Percentiles rank a stretch among this genome's conserved stretches.
Evolutionary conservation across 2,797 vertebrate species (phyloP).

Genomic region (Eulemur mongoz): DNA sequence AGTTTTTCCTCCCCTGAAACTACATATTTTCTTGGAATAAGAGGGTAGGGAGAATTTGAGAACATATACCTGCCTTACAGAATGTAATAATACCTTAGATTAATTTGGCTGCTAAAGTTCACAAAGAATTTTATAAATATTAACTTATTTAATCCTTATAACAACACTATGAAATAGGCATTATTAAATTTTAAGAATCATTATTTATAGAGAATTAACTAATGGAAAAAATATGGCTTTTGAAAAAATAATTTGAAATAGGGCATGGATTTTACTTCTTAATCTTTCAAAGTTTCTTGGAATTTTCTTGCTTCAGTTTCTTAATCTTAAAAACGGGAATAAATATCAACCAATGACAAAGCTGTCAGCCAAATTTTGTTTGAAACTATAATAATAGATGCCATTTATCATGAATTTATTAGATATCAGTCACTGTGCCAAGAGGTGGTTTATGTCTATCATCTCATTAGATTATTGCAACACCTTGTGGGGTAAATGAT

Average conservation of each 20-base stretch:
- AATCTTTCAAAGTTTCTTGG: background rate
- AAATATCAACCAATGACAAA: background rate
- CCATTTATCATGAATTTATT: background rate
- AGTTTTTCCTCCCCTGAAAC: background rate
- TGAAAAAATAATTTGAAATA: background rate
- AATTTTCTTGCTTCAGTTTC: background rate
- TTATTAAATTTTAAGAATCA: background rate
- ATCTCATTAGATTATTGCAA: background rate
- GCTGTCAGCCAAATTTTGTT: background rate
- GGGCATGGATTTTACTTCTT: background rate
- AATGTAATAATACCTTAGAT: background rate
- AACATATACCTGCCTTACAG: background rate
- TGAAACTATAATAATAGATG: background rate
- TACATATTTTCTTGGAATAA: background rate
- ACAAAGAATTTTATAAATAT: background rate
- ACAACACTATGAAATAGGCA: background rate
- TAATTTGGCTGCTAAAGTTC: background rate
- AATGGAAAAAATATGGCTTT: background rate
- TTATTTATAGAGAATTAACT: background rate
- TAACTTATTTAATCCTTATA: background rate
- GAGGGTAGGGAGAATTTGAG: background rate
- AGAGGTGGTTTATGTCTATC: background rate
- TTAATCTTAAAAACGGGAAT: background rate
- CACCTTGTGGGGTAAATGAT: background rate
- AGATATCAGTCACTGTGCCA: background rate